A percentile compares a stretch with the other conserved stretches of the same genome.
These are phyloP conservation scores for Centroberyx gerrardi DNA, from an alignment of 2,797 vertebrate genomes.

Conservation along the genomic window DNA sequence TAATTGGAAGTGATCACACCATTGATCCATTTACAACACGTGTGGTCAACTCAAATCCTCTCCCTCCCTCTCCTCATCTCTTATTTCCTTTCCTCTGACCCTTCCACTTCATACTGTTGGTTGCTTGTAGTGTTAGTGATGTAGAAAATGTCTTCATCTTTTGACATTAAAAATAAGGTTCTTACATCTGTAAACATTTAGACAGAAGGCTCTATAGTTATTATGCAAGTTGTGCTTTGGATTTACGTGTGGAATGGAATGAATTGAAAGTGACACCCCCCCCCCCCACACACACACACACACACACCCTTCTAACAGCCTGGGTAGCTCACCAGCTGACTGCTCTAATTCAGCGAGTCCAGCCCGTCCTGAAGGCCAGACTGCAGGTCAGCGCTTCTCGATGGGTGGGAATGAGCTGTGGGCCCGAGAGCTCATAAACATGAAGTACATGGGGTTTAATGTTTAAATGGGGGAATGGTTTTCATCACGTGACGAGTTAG, in stretches of 20 bases:
- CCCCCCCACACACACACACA: no score
- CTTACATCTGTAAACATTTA: no score
- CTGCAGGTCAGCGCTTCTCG: constrained; percentile 5
- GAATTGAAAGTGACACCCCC: constrained; percentile 3
- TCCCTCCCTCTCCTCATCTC: background rate
- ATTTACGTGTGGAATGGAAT: constrained; percentile 14
- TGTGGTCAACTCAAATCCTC: background rate
- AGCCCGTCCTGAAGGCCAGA: constrained; percentile 5
- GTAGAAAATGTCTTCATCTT: no score
- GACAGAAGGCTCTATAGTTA: no score
- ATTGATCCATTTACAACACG: background rate
- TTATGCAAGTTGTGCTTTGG: constrained; percentile 3
- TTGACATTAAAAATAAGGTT: no score
- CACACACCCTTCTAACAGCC: no score
- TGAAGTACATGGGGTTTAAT: no score
- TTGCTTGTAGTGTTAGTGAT: no score
- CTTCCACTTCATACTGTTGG: no score
- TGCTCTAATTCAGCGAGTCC: constrained; percentile 22
- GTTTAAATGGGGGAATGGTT: no score
- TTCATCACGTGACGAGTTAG: no score
- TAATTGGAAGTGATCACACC: constrained; percentile 13
- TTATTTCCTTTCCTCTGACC: background rate
- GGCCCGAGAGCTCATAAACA: no score
- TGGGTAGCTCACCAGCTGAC: constrained; percentile 36
- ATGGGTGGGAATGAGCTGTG: background rate